These are phyloP conservation scores for Columba janthina DNA, from an alignment of 2,113 vertebrate species.

Conservation along the genomic window DNA sequence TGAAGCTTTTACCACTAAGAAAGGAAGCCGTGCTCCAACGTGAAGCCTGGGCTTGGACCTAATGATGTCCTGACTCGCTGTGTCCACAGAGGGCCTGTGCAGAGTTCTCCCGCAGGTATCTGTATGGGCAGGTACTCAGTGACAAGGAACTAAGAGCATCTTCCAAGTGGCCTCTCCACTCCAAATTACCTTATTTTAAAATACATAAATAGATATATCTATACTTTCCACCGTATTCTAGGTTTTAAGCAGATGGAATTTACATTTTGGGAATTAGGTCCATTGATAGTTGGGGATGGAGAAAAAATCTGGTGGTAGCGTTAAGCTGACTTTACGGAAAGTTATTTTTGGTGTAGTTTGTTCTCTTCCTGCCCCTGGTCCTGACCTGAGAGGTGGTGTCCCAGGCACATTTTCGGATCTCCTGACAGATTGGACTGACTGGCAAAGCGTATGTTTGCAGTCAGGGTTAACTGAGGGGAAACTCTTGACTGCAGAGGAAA, in stretches of 20 bases:
- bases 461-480: not conserved
- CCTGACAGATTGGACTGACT: not conserved
- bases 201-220: not conserved
- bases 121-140: not conserved
- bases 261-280: not conserved
- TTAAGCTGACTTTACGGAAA: not conserved
- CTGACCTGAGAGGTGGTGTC: not conserved
- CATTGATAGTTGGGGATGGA: not conserved
- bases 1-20: not conserved
- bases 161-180: not conserved
- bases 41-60: not conserved
- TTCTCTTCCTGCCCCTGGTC: not conserved
- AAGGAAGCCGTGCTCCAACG: not conserved
- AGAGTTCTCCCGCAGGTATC: not conserved
- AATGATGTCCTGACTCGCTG: not conserved
- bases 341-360: not conserved
- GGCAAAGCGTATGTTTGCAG: not conserved
- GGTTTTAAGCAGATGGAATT: not conserved
- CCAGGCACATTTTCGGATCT: not conserved
- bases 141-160: not conserved
- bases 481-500: not conserved
- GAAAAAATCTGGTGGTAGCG: not conserved
- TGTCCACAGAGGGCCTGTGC: not conserved
- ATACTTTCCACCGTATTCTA: not conserved
- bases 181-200: not conserved